These are phyloP conservation scores for Xiphophorus maculatus DNA, from an alignment of 2,113 vertebrate genomes.

Conservation along the genomic window DNA sequence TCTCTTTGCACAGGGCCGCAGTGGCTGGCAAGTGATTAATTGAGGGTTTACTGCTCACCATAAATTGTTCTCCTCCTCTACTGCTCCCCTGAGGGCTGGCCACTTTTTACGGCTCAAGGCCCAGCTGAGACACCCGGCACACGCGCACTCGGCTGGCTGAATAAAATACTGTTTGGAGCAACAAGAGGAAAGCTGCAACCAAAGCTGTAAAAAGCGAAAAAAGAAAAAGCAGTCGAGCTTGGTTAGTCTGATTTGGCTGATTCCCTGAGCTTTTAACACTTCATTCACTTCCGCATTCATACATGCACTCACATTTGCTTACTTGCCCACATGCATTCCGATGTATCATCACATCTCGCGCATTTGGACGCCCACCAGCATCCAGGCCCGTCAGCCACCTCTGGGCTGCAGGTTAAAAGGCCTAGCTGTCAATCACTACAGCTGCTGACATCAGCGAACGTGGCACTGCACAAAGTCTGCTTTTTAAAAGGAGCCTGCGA, in stretches of 20 bases:
- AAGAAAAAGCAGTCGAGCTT: constrained; percentile 33
- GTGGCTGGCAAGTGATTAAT: constrained; percentile 90
- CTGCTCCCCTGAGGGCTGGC: constrained; percentile 70
- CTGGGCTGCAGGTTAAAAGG: constrained; percentile 74
- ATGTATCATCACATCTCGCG: constrained; percentile 59
- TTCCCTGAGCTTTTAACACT: constrained; percentile 23
- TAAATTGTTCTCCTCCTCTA: constrained; percentile 88
- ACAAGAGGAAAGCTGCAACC: constrained; percentile 48
- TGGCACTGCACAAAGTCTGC: constrained; percentile 47
- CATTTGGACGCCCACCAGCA: constrained; percentile 23
- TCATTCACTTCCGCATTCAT: constrained; percentile 16
- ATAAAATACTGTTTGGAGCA: constrained; percentile 69
- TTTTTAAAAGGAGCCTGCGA: constrained; percentile 68
- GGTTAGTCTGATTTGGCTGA: constrained; percentile 37
- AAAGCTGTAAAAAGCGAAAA: constrained; percentile 36
- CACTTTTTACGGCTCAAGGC: constrained; percentile 78
- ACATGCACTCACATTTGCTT: neutral
- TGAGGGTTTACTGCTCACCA: constrained; percentile 86
- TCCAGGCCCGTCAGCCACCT: constrained; percentile 35
- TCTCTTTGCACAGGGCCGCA: constrained; percentile 88
- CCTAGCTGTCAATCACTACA: constrained; percentile 74
- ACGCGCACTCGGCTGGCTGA: constrained; percentile 35
- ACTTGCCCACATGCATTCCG: constrained; percentile 24
- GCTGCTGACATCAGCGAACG: constrained; percentile 80
- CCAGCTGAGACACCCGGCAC: constrained; percentile 57